Conservation (phyloP, 2,113 vertebrate genomes). For the Sinocyclocheilus rhinocerous region DNA sequence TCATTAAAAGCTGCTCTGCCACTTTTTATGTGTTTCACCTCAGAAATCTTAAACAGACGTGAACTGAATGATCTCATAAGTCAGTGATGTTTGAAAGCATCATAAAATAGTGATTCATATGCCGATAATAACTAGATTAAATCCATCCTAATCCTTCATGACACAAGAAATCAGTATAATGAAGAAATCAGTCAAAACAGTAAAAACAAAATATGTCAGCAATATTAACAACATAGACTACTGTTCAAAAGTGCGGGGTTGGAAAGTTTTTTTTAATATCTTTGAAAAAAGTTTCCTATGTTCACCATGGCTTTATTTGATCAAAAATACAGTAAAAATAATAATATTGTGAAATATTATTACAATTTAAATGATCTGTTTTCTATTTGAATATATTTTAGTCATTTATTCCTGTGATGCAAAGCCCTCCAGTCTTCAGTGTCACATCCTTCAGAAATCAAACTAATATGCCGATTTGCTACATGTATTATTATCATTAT, state of each 20-base stretch:
- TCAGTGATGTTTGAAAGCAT: conserved; percentile 6
- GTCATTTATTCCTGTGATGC: not conserved
- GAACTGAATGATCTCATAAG: conserved; percentile 17
- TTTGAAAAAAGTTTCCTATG: not conserved
- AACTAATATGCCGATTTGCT: not conserved
- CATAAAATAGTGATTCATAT: conserved; percentile 12
- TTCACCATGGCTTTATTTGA: not conserved
- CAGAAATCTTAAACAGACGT: not conserved
- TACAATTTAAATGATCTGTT: not conserved
- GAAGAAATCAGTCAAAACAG: not conserved
- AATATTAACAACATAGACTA: not conserved
- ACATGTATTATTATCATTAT: not conserved
- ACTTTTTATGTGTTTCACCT: conserved; percentile 31
- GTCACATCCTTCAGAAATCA: not conserved
- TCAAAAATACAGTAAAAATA: not conserved
- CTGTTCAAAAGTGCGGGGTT: not conserved
- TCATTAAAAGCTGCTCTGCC: conserved; percentile 13
- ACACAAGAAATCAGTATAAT: conserved; percentile 5
- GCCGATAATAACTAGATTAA: not conserved
- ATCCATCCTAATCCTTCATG: not conserved
- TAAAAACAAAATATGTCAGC: not conserved
- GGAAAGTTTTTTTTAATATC: not conserved
- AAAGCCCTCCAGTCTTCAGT: not conserved
- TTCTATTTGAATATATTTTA: not conserved
- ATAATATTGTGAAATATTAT: not conserved